phyloP scores from a whole-genome alignment of 2,888 invertebrate species.

The Plagodis dolabraria region DNA sequence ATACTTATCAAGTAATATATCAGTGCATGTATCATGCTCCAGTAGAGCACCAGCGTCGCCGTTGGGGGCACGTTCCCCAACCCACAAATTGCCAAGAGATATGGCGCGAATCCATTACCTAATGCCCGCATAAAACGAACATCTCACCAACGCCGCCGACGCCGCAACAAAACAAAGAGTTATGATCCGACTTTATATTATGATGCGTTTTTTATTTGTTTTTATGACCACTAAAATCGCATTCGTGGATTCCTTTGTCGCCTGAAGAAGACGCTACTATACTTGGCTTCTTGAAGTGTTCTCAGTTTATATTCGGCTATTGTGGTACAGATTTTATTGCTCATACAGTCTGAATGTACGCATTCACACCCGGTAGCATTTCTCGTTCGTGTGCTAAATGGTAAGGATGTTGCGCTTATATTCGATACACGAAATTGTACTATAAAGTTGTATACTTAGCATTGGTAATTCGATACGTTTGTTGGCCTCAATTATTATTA shows the following conservation, averaged over 20 bases:
- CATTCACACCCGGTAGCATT: conserved; percentile 18
- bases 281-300: conserved; percentile 51
- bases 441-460: conserved; percentile 1
- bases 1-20: conserved; percentile 2
- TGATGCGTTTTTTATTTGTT: conserved; percentile 71
- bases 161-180: conserved; percentile 75
- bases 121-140: conserved; percentile 70
- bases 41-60: conserved; percentile 28
- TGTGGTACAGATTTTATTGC: conserved; percentile 50
- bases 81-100: conserved; percentile 58
- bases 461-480: not conserved
- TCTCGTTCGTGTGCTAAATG: conserved; percentile 22
- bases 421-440: conserved; percentile 13
- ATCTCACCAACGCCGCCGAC: conserved; percentile 42
- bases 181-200: conserved; percentile 67
- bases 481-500: not conserved
- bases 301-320: conserved; percentile 46
- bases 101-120: conserved; percentile 74
- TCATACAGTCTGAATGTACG: conserved; percentile 25
- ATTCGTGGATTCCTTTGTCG: conserved; percentile 60
- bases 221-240: conserved; percentile 71
- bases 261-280: conserved; percentile 46
- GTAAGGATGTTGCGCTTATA: conserved; percentile 16
- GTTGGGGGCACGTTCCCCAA: conserved; percentile 42
- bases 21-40: conserved; percentile 17